Conservation (phyloP, 2,797 vertebrate species). For the Varecia variegata region DNA sequence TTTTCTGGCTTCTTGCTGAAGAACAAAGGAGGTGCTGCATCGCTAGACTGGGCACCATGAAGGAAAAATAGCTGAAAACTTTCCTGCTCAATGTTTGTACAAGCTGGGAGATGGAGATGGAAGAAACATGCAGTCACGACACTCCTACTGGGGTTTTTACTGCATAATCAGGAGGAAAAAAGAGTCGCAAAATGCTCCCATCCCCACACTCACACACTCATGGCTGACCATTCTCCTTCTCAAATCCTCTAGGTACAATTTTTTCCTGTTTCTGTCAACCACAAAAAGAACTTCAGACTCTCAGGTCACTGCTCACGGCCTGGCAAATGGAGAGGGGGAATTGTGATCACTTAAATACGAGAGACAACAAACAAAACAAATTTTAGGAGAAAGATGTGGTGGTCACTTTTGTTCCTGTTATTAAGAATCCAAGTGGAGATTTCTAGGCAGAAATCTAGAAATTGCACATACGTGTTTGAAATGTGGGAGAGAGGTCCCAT, state of each 20-base stretch:
- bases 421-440: neutral
- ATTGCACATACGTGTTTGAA: neutral
- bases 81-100: rapidly evolving
- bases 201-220: rapidly evolving
- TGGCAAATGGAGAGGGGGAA: neutral
- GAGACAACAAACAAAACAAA: neutral
- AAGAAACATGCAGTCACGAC: neutral
- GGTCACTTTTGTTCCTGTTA: neutral
- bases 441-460: neutral
- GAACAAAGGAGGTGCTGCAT: neutral
- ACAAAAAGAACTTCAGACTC: neutral
- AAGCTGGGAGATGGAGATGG: neutral
- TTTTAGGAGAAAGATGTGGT: neutral
- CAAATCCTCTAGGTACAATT: neutral
- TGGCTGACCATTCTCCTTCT: neutral
- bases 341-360: neutral
- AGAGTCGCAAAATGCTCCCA: neutral
- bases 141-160: rapidly evolving
- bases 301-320: neutral
- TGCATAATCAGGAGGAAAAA: neutral
- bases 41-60: neutral
- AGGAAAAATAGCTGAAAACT: neutral
- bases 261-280: neutral
- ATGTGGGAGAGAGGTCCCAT: neutral
- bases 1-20: neutral